phyloP scores from a whole-genome alignment of 1,140 invertebrate species.

The Drosophila murphyi region DNA sequence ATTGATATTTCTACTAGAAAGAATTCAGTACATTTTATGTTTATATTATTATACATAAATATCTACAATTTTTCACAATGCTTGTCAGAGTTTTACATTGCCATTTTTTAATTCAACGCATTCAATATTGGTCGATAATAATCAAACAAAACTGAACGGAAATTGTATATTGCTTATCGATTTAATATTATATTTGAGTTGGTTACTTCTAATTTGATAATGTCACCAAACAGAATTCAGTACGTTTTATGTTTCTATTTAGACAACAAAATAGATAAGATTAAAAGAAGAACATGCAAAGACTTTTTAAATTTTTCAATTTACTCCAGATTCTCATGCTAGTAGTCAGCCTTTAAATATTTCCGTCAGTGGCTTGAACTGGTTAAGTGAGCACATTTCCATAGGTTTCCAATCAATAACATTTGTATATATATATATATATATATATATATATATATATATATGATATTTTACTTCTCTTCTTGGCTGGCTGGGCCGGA shows the following conservation, averaged over 20 bases:
- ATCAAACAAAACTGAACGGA: no score
- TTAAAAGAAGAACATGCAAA: conserved; percentile 7
- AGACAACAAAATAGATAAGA: conserved; percentile 17
- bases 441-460: not conserved
- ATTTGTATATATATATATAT: not conserved
- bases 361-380: not conserved
- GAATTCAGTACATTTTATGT: no score
- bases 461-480: not conserved
- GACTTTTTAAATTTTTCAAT: conserved; percentile 9
- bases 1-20: no score
- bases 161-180: no score
- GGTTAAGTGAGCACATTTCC: conserved; percentile 19
- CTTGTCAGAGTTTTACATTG: no score
- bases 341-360: not conserved
- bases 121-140: no score
- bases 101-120: no score
- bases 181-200: not conserved
- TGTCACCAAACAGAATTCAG: not conserved
- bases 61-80: no score
- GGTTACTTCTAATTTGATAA: not conserved
- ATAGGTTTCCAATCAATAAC: conserved; percentile 22
- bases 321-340: not conserved
- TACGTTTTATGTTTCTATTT: conserved; percentile 24
- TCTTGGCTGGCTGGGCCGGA: conserved; percentile 12
- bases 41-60: no score